Conservation (phyloP, 1,140 invertebrate species). For the Calephelis virginiensis region DNA sequence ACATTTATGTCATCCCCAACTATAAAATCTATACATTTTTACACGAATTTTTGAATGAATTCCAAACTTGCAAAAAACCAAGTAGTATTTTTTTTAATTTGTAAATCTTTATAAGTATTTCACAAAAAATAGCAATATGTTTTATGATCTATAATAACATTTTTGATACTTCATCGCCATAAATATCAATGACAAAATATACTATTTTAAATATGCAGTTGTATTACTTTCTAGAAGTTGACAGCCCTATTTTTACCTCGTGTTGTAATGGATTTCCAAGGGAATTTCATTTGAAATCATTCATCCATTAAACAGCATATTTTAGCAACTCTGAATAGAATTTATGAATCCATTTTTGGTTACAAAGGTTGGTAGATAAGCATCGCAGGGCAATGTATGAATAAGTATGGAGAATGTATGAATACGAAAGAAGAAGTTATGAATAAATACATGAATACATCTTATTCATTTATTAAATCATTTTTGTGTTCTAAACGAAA, state of each 20-base stretch:
- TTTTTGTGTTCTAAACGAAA: no score
- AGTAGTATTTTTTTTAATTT: no score
- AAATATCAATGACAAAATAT: not conserved
- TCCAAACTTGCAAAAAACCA: no score
- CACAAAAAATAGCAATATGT: no score
- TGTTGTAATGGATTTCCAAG: conserved; percentile 12
- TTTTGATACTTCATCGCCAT: not conserved
- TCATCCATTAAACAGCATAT: conserved; percentile 12
- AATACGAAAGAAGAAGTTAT: no score
- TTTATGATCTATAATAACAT: no score
- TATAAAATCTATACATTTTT: not conserved
- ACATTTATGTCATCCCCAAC: not conserved
- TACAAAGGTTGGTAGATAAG: conserved; percentile 3
- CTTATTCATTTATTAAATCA: no score
- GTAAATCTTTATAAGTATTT: no score
- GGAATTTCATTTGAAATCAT: conserved; percentile 12
- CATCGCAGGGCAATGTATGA: not conserved
- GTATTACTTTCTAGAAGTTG: not conserved
- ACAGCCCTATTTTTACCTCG: conserved; percentile 4
- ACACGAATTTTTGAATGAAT: no score
- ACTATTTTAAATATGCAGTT: not conserved
- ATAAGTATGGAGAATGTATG: not conserved
- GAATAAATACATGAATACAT: no score
- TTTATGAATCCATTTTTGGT: conserved; percentile 15
- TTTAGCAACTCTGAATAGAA: conserved; percentile 12